Evolutionary conservation across 2,797 vertebrate species (phyloP).

Genomic region (Protosalanx chinensis): DNA sequence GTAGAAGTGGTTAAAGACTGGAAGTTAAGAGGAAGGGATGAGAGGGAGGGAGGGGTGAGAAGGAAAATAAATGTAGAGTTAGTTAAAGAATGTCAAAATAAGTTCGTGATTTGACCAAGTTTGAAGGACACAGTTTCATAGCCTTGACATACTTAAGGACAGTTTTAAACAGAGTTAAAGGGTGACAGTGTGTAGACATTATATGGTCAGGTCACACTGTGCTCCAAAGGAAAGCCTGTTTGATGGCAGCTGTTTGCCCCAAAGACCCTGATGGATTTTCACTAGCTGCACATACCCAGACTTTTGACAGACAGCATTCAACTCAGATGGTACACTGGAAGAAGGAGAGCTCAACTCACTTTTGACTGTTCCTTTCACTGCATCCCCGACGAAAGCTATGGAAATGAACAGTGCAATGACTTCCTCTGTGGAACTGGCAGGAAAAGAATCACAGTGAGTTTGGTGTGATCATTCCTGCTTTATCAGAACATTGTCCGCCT

Average conservation of each 20-base stretch:
- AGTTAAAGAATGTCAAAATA: neutral
- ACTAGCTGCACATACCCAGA: conserved; percentile 32
- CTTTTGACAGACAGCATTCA: conserved; percentile 19
- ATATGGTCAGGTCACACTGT: conserved; percentile 11
- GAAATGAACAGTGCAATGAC: conserved; percentile 98
- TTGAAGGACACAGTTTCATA: neutral
- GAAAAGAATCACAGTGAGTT: conserved; percentile 8
- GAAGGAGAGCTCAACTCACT: conserved; percentile 76
- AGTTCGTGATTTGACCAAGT: neutral
- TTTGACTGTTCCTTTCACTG: conserved; percentile 93
- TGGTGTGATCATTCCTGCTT: conserved; percentile 21
- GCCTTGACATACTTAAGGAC: neutral
- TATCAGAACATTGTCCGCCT: conserved; percentile 23
- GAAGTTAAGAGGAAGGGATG: conserved; percentile 7
- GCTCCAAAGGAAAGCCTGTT: conserved; percentile 15
- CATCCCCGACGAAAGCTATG: conserved; percentile 91
- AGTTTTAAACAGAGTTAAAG: conserved; percentile 26
- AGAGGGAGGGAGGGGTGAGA: neutral
- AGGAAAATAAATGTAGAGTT: neutral
- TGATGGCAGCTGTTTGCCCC: conserved; percentile 34
- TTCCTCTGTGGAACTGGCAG: conserved; percentile 90
- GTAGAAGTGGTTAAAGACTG: conserved; percentile 88
- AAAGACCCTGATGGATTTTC: conserved; percentile 28
- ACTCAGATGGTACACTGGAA: neutral
- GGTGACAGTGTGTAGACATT: conserved; percentile 22